Base-by-base conservation (phyloP, 1,140 invertebrate genomes). In the Penaeus indicus region DNA sequence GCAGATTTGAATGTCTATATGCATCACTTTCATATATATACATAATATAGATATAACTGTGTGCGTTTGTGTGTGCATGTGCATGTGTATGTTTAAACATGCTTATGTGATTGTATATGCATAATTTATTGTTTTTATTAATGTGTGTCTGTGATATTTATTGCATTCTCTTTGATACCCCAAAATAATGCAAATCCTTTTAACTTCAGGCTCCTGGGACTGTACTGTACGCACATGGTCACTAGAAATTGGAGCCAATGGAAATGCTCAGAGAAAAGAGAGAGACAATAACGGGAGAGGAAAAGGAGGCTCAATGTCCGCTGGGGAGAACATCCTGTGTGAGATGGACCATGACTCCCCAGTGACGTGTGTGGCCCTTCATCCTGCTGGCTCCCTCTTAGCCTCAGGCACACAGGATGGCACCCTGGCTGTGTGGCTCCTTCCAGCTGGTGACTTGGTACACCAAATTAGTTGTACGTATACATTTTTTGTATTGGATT, bases 291-390 rank as follows among this genome's bases (percentile, higher is more conserved):
- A 61, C 19, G 61, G 77, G 4, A 54, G 63, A 79, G 61, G 77
- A 21, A 22, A 27, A 11, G 38, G 62, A 42, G 60, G 32, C 25
- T 18, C 77, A 19, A n/a, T 88, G 32, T 84, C 69, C 5, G 82
- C 75, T 78, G 81, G 87, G 16, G 38, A 84, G 32, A 84, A 62
- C 2, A 83, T 88, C n/a, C 32, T 84, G 32, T 78, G 81, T 42
- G 87, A 88, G 38, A 88, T 88, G 87, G 87, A 88, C 72, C 87
- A 88, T 27, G 87, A 88, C 61, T 75, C 81, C 13, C 81, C 82
- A 25, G 81, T 88, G 18, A 32, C 69, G 7, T 88, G 81, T 63
- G 47, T 88, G 27, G 87, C 87, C 60, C 87, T 88, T 8, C 87
- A 88, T 38, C 81, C 87, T 2, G 38, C 27, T 18, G 81, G 72